Evolutionary conservation across 2,888 invertebrate species (phyloP), one percentile per base, ranked within the genome.

Genomic region (Euproctis similis): DNA sequence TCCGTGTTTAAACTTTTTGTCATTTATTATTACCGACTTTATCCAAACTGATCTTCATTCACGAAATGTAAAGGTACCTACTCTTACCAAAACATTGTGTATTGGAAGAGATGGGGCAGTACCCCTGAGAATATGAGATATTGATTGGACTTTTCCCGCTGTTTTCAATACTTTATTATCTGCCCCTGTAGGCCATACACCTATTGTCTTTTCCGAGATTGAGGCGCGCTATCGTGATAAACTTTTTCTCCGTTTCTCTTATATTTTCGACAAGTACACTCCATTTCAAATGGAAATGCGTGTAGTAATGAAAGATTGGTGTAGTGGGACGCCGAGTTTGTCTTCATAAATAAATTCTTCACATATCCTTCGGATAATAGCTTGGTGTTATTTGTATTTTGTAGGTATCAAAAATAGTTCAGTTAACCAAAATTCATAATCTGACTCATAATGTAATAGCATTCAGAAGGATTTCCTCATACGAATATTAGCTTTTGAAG

Each of bases 91-190:
- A 11, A 26, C 29, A 30, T 24, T 32, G 4, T 10, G 25, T 30
- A 32, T 37, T 31, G 33, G 24, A 12, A 21, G 21, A 34, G 35
- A 41, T 49, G 25, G 31, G 37, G 30, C 28, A 8, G 3, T 27
- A 59, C 68, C 61, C 64, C 2, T n/a, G 61, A 53, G 71, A 55
- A 52, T 52, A 55, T 53, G 44, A 53, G 57, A 59, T 71, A 73
- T 73, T 72, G 72, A 71, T 71, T 71, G 73, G 67, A 68, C 36
- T 69, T 69, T 59, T 59, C 54, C 59, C 66, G 53, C 60, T 64
- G 60, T 69, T 71, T 68, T 72, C 67, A 71, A 72, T 72, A 71
- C 68, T 70, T 69, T 70, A 70, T 69, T 67, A 69, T 59, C 43
- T 44, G 41, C 50, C 63, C 54, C 59, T 34, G 33, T 49, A 44